Evolutionary conservation across 2,888 invertebrate genomes (phyloP), one percentile per base, ranked within the genome.

Genomic region (Megaustenia siamemsis): DNA sequence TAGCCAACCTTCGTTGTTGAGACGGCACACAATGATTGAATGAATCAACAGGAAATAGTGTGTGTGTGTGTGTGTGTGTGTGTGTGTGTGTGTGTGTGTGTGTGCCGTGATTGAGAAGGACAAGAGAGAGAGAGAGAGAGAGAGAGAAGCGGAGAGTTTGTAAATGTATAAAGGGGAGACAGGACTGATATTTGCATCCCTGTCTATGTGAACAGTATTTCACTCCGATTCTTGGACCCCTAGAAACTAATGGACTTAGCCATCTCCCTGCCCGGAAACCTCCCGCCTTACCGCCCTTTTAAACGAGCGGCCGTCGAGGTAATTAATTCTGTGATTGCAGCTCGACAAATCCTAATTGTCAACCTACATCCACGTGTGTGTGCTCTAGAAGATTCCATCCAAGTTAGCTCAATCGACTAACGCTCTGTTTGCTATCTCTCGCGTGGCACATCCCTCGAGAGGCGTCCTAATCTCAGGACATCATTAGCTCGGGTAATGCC

Each of bases 251-350:
- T n/a, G n/a, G n/a, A n/a, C n/a, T n/a, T n/a, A n/a, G n/a, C n/a
- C n/a, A n/a, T n/a, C n/a, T n/a, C n/a, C n/a, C n/a, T n/a, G n/a
- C n/a, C n/a, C n/a, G n/a, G n/a, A n/a, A n/a, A n/a, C 24, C 68
- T 24, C 18, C 38, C 5, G 24, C 21, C 68, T 40, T 18, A 38
- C 10, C 5, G 68, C n/a, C 71, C 43, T 43, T 71, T 71, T 45
- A 71, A 28, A 28, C 12, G 10, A 43, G 43, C 12, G 40, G 24
- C 5, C n/a, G 24, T 43, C 28, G 10, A 71, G 71, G n/a, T 71
- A 71, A 71, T 71, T 71, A 71, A 71, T 71, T 71, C 45, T 71
- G 43, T 40, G 71, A 71, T 71, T 71, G 1, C n/a, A 43, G 43
- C n/a, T 24, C n/a, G 12, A 12, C 40, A n/a, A 28, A 43, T 45